phyloP scores from a whole-genome alignment of 2,888 invertebrate species.

The Gisinianus flammeolus region DNA sequence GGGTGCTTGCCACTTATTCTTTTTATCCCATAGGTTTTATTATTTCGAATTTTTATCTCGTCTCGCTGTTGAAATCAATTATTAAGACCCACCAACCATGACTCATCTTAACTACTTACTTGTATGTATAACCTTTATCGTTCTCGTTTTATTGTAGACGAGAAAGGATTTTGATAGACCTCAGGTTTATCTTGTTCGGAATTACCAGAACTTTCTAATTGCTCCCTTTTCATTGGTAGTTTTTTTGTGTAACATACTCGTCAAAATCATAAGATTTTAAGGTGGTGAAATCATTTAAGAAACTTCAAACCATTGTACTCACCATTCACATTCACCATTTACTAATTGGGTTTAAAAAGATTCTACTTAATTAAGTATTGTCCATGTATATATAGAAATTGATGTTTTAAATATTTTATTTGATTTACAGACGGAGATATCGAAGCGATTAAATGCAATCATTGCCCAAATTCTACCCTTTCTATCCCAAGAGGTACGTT shows the following conservation, averaged over 20 bases:
- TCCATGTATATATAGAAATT: too few relatives aligned
- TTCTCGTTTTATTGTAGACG: not conserved
- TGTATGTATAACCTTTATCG: not conserved
- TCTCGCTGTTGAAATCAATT: constrained; percentile 18
- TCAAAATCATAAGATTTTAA: too few relatives aligned
- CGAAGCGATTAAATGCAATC: constrained; percentile 94
- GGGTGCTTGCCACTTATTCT: not conserved
- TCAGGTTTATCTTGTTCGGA: too few relatives aligned
- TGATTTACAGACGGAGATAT: constrained; percentile 91
- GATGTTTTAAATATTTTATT: constrained; percentile 56
- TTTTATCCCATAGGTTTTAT: not conserved
- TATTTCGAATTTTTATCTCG: not conserved
- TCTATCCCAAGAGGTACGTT: constrained; percentile 44
- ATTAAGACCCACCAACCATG: constrained; percentile 3
- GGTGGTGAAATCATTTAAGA: too few relatives aligned
- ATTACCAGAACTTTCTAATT: not conserved
- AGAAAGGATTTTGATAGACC: too few relatives aligned
- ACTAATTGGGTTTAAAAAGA: too few relatives aligned
- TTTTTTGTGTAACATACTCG: too few relatives aligned
- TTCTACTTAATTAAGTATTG: too few relatives aligned
- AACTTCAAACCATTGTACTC: too few relatives aligned
- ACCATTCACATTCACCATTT: not conserved
- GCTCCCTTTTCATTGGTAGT: too few relatives aligned
- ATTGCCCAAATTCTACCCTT: constrained; percentile 68
- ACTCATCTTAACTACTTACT: constrained; percentile 7